A percentile compares a stretch with the other conserved stretches of the same genome.
These are phyloP conservation scores for Drosophila nigrodunni DNA, from an alignment of 1,140 invertebrate genomes.

Conservation along the genomic window DNA sequence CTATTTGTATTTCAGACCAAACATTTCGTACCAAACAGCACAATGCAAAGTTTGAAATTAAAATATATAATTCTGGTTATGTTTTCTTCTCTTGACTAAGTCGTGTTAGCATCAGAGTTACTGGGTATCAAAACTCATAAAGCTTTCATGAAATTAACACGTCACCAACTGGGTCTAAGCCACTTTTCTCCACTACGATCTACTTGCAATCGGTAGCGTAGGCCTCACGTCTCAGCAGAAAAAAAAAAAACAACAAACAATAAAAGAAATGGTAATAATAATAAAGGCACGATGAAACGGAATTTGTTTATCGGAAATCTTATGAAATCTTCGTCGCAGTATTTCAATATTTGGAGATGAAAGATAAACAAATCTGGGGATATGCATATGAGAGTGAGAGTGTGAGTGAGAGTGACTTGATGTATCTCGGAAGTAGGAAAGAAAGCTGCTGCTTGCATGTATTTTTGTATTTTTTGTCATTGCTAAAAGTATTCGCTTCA, in stretches of 20 bases:
- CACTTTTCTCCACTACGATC: constrained; percentile 39
- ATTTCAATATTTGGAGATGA: constrained; percentile 65
- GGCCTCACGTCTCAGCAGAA: constrained; percentile 30
- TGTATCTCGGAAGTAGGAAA: constrained; percentile 31
- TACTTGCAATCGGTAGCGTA: constrained; percentile 64
- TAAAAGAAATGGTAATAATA: constrained; percentile 35
- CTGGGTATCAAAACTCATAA: constrained; percentile 18
- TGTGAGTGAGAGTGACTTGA: constrained; percentile 57
- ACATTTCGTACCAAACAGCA: too few relatives aligned
- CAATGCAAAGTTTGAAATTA: too few relatives aligned
- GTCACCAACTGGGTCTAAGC: constrained; percentile 33
- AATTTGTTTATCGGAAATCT: constrained; percentile 39
- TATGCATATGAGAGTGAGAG: constrained; percentile 64
- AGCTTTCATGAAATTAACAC: constrained; percentile 34
- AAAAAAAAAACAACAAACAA: constrained; percentile 9
- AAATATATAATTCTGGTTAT: too few relatives aligned
- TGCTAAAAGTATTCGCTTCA: constrained; percentile 1
- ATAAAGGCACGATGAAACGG: constrained; percentile 28
- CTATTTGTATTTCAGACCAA: too few relatives aligned
- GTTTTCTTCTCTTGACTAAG: too few relatives aligned
- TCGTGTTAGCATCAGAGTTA: too few relatives aligned
- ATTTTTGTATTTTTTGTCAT: constrained; percentile 17
- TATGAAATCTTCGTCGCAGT: constrained; percentile 58
- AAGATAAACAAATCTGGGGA: constrained; percentile 67
- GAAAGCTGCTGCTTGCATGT: constrained; percentile 60